These are phyloP conservation scores for Zosterops borbonicus DNA, from an alignment of 2,113 vertebrate genomes.

Conservation along the genomic window DNA sequence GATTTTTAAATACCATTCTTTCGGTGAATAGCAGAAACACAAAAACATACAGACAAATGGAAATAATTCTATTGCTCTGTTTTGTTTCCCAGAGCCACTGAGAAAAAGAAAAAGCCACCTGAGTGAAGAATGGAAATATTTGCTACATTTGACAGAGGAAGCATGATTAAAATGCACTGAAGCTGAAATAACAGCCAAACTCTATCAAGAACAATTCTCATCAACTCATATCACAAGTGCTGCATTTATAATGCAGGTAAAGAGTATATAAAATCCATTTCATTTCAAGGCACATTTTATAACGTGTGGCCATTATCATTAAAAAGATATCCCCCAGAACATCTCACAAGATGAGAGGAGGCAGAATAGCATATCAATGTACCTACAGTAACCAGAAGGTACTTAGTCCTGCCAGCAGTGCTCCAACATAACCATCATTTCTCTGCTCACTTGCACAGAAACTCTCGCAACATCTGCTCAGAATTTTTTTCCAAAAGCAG, in stretches of 20 bases:
- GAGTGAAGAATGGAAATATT: constrained; percentile 50
- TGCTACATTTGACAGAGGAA: constrained; percentile 36
- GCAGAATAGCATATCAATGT: not conserved
- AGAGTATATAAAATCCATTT: constrained; percentile 41
- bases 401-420: not conserved
- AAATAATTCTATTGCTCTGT: not conserved
- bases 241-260: constrained; percentile 23
- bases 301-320: not conserved
- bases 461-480: not conserved
- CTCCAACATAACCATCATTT: not conserved
- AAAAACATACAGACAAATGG: not conserved
- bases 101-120: constrained; percentile 21
- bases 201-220: constrained; percentile 37
- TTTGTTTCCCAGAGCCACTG: not conserved
- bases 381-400: not conserved
- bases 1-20: not conserved
- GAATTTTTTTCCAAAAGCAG: not conserved
- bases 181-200: constrained; percentile 62
- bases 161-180: constrained; percentile 69
- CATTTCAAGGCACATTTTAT: constrained; percentile 23
- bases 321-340: constrained; percentile 22
- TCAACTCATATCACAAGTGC: not conserved
- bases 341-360: not conserved
- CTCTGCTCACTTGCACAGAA: not conserved
- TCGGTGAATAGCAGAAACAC: constrained; percentile 4